Evolutionary conservation across 2,888 invertebrate genomes (phyloP), one percentile per base, ranked within the genome.

Genomic region (Acronicta alni): DNA sequence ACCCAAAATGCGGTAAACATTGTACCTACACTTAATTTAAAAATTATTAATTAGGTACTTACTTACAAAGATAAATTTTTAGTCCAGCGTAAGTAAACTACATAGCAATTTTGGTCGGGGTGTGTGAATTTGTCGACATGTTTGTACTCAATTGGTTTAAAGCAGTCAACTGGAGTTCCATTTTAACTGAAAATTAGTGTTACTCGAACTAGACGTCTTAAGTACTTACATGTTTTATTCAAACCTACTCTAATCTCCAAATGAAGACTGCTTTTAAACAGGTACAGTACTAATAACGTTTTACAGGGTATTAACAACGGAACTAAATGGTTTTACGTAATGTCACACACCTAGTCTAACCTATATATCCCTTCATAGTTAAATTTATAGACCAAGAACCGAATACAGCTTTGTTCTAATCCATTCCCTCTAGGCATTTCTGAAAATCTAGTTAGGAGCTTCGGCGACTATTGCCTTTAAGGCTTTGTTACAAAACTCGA

Each of bases 401-500:
- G 38, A 52, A 51, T 47, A 65, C 64, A 67, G 51, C 45, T 67
- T 70, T 70, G 72, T 77, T 71, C 62, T 55, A 66, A 74, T 61
- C 68, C 67, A 72, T 73, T 72, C 72, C 67, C 68, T 67, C 62
- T 67, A 66, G 66, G 61, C 62, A 52, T 54, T 68, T 58, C 57
- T 54, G 66, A 74, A 78, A 84, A 84, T 79, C 64, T 75, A 81
- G 79, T 83, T 83, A 79, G 64, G 64, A 57, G 60, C 58, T 73
- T 67, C 68, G 63, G 66, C 64, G 67, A 75, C 77, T 77, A 80
- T 79, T 77, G 81, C 76, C 78, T 77, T 72, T 67, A 77, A 83
- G 75, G 80, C 75, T 82, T 80, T 78, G 81, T 80, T 82, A 78
- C 80, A 78, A 83, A 85, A 86, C 81, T 84, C 82, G 83, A 86